These are phyloP conservation scores for Caenorhabditis plicata DNA, from an alignment of 2,888 invertebrate genomes.

Conservation along the genomic window DNA sequence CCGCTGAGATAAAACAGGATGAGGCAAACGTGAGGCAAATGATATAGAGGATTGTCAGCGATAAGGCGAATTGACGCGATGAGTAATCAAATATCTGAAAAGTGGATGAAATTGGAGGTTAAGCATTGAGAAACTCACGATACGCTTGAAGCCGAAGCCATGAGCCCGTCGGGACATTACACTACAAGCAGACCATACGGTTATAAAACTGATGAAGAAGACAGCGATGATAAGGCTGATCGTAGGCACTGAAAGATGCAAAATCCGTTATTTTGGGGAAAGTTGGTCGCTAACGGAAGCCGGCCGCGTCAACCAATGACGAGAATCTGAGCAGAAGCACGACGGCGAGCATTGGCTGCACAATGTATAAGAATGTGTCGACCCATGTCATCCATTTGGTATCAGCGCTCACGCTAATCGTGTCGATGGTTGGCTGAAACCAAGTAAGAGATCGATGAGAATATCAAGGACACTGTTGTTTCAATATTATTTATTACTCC, in stretches of 20 bases:
- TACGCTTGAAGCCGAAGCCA: constrained; percentile 6
- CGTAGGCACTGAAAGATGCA: constrained; percentile 13
- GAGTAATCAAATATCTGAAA: constrained; percentile 27
- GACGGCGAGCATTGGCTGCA: constrained; percentile 31
- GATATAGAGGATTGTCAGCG: constrained; percentile 18
- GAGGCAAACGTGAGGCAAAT: constrained; percentile 18
- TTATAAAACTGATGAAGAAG: constrained; percentile 21
- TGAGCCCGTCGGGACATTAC: constrained; percentile 9
- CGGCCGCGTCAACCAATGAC: constrained; percentile 25
- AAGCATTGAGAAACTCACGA: neutral
- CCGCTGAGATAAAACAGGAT: constrained; percentile 15
- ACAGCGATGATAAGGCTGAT: constrained; percentile 16
- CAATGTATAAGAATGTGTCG: constrained; percentile 22
- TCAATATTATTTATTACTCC: no score
- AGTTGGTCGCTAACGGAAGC: constrained; percentile 10
- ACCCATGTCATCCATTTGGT: constrained; percentile 36
- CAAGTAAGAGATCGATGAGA: no score
- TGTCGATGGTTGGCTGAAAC: neutral
- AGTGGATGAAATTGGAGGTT: neutral
- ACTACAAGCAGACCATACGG: constrained; percentile 30
- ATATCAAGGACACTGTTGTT: no score
- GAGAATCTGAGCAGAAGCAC: constrained; percentile 27
- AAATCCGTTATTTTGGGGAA: neutral
- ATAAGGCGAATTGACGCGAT: constrained; percentile 16
- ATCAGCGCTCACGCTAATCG: neutral